A percentile compares a stretch with the other conserved stretches of the same genome.
phyloP scores from a whole-genome alignment of 2,113 vertebrate species.

The Esox niger region DNA sequence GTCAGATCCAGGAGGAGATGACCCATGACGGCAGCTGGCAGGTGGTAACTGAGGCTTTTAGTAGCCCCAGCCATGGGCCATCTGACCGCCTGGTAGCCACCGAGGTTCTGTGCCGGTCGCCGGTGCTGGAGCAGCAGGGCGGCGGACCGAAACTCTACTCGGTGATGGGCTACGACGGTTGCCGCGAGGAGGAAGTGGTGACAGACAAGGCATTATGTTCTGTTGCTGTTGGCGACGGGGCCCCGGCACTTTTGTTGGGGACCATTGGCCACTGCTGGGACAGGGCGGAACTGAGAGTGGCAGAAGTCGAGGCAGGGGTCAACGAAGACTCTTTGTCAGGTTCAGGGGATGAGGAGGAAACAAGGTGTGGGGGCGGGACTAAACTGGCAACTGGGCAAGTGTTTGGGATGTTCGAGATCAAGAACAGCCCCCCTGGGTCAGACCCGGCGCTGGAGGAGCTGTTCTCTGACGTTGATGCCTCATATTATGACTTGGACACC shows the following conservation, averaged over 20 bases:
- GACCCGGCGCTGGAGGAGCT: constrained; percentile 75
- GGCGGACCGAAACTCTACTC: constrained; percentile 59
- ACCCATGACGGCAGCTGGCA: constrained; percentile 81
- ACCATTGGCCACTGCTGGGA: constrained; percentile 72
- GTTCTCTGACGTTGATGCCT: constrained; percentile 80
- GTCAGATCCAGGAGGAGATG: constrained; percentile 89
- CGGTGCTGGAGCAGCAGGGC: constrained; percentile 46
- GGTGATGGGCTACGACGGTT: constrained; percentile 52
- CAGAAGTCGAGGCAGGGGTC: constrained; percentile 61
- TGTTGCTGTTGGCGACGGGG: constrained; percentile 33
- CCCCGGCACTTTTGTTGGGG: constrained; percentile 52
- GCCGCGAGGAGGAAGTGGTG: constrained; percentile 52
- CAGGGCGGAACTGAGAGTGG: constrained; percentile 62
- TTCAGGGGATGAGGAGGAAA: constrained; percentile 58
- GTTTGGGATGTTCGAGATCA: constrained; percentile 82
- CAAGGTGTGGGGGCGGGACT: constrained; percentile 22
- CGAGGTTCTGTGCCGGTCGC: constrained; percentile 78
- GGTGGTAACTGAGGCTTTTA: constrained; percentile 61
- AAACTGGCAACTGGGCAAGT: constrained; percentile 79
- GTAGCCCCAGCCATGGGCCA: constrained; percentile 54
- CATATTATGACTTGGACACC: constrained; percentile 84
- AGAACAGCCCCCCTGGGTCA: constrained; percentile 57
- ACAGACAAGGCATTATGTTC: constrained; percentile 49
- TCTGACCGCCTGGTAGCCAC: constrained; percentile 80
- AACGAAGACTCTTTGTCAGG: constrained; percentile 70